Evolutionary conservation across 2,113 vertebrate genomes (phyloP).

Genomic region (Gopherus evgoodei): DNA sequence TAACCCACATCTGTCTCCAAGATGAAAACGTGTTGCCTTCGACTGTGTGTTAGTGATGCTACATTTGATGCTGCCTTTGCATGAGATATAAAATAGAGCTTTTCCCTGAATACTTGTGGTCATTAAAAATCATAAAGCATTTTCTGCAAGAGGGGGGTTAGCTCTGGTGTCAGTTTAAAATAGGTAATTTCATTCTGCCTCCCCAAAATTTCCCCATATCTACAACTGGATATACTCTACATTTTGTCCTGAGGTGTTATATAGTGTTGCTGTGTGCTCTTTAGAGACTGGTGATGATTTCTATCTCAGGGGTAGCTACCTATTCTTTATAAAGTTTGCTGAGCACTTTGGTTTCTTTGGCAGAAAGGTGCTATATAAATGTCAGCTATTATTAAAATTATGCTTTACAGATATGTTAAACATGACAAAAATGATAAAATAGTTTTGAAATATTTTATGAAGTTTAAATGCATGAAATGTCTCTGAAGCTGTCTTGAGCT

Average conservation of each 20-base stretch:
- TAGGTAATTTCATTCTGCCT: not conserved
- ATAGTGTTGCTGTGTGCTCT: fast-evolving
- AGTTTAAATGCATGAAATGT: not conserved
- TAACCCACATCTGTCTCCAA: constrained; percentile 48
- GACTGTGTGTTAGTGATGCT: not conserved
- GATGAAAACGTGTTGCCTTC: not conserved
- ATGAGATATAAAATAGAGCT: not conserved
- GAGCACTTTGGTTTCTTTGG: not conserved
- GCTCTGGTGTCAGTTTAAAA: not conserved
- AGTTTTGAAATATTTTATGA: not conserved
- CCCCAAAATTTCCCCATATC: not conserved
- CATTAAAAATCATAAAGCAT: constrained; percentile 19
- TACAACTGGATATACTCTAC: not conserved
- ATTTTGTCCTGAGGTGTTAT: not conserved
- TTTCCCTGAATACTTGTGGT: not conserved
- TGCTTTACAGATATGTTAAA: constrained; percentile 13
- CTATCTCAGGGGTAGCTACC: not conserved
- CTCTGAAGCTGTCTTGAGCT: not conserved
- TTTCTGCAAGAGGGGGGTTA: not conserved
- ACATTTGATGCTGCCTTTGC: not conserved
- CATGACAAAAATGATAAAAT: not conserved
- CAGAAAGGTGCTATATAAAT: not conserved
- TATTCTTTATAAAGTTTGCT: not conserved
- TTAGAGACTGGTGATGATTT: not conserved
- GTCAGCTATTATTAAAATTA: not conserved